A percentile compares a stretch with the other conserved stretches of the same genome.
Evolutionary conservation across 1,140 invertebrate genomes (phyloP).

Genomic region (Drosophila fuyamai): DNA sequence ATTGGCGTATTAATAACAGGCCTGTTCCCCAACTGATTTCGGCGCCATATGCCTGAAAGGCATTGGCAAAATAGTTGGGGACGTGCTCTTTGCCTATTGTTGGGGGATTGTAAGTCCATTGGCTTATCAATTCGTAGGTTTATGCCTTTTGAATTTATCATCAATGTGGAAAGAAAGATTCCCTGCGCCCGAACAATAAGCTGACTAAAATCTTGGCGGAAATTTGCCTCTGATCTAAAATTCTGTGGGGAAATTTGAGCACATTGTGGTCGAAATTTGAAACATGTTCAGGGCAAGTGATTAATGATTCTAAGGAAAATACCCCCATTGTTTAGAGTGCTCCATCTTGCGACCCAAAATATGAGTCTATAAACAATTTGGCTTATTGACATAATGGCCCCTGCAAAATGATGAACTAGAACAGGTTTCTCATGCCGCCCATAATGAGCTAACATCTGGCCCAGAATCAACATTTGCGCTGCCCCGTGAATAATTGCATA

Average conservation of each 20-base stretch:
- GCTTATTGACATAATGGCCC: conserved; percentile 75
- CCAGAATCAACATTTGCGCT: conserved; percentile 63
- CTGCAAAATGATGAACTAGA: conserved; percentile 49
- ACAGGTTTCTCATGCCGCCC: conserved; percentile 12
- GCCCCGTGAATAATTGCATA: conserved; percentile 63
- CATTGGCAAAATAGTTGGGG: conserved; percentile 31
- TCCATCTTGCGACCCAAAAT: conserved; percentile 1
- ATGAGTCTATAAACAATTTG: conserved; percentile 58
- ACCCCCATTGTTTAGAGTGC: conserved; percentile 25
- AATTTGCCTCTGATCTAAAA: conserved; percentile 16
- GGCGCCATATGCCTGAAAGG: conserved; percentile 36
- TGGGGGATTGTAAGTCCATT: background rate
- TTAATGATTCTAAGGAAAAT: conserved; percentile 59
- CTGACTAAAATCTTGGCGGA: conserved; percentile 17
- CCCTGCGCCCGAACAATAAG: conserved; percentile 5
- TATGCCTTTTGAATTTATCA: conserved; percentile 29
- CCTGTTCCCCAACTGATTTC: conserved; percentile 58
- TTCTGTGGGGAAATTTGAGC: conserved; percentile 15
- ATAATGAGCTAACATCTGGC: conserved; percentile 66
- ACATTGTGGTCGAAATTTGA: conserved; percentile 36
- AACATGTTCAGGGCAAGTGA: conserved; percentile 55
- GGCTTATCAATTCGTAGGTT: conserved; percentile 52
- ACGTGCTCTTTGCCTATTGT: conserved; percentile 16
- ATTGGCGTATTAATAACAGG: conserved; percentile 72
- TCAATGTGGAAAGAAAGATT: conserved; percentile 51